phyloP scores from a whole-genome alignment of 2,113 vertebrate species.

The Cacatua alba region DNA sequence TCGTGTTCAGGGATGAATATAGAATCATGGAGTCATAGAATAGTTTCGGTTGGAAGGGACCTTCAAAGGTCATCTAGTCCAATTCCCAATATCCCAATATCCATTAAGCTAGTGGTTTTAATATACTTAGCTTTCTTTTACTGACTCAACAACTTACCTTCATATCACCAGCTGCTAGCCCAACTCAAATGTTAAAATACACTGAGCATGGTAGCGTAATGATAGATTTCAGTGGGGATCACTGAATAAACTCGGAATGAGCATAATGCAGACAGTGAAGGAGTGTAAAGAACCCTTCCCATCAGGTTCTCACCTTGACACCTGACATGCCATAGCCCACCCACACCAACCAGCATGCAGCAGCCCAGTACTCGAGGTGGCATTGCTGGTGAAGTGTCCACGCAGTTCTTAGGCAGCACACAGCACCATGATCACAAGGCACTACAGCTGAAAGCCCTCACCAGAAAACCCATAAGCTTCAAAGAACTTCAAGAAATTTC shows the following conservation, averaged over 20 bases:
- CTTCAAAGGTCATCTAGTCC: neutral
- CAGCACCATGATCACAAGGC: accelerated
- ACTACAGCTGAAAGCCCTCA: neutral
- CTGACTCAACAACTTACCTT: neutral
- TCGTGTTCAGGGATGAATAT: neutral
- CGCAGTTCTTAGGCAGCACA: neutral
- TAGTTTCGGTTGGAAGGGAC: neutral
- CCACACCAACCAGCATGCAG: neutral
- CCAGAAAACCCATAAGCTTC: neutral
- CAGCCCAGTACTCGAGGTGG: too few relatives aligned
- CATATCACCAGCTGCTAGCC: neutral
- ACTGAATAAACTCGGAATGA: neutral
- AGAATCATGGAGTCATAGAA: neutral
- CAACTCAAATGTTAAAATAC: neutral
- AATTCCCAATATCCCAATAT: neutral
- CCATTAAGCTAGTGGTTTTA: neutral
- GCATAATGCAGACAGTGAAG: neutral
- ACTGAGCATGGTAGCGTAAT: neutral
- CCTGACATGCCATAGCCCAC: neutral
- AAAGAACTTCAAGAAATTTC: neutral
- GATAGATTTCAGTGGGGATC: neutral
- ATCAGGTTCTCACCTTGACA: neutral
- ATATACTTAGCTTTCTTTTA: neutral
- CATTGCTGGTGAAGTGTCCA: too few relatives aligned
- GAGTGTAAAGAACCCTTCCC: neutral